Base-by-base conservation (phyloP, 2,797 vertebrate species). In the Alca torda region DNA sequence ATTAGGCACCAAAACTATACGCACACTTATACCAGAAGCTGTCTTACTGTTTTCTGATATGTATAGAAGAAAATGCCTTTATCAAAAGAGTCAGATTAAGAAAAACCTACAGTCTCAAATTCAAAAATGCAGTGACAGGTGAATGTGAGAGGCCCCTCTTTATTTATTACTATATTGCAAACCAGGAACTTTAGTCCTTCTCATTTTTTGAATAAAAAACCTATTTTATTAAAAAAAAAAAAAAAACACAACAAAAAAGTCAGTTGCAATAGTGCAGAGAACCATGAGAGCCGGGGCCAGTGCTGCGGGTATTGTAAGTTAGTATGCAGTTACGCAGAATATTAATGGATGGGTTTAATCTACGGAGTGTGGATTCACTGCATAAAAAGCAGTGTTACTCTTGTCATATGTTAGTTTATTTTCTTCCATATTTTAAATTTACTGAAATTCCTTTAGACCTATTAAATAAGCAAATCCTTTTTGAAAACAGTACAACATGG, bases 391-490 rank as follows among this genome's bases (percentile, higher is more conserved):
- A 64, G 28, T 6, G 31, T 24, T 64, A 56, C 35, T 54, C 31
- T 60, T 57, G 41, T 69, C 0, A 0, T n/a, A 26, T 35, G 16
- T 78, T 87, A 83, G 24, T 21, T 92, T 70, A n/a, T 59, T 86
- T 72, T 92, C 77, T 75, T 31, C 33, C 65, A 63, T 70, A 53
- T 94, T 88, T 91, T 77, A 94, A 91, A 92, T 67, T 80, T 82
- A 61, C 82, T 87, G 91, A 89, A 93, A 92, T 59, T 94, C 60
- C 45, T 90, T 85, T 56, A 77, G 68, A 59, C 30, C 72, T 88
- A 83, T 83, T 96, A 91, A 96, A 90, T 67, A 77, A 90, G 75
- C 73, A 96, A 91, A 87, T 74, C 78, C 67, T 84, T 94, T 94
- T 43, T 70, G 72, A 96, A 96, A 96, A 89, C 50, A 64, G 53